A percentile compares a stretch with the other conserved stretches of the same genome.
phyloP scores from a whole-genome alignment of 2,113 vertebrate genomes.

The Catharus minimus region DNA sequence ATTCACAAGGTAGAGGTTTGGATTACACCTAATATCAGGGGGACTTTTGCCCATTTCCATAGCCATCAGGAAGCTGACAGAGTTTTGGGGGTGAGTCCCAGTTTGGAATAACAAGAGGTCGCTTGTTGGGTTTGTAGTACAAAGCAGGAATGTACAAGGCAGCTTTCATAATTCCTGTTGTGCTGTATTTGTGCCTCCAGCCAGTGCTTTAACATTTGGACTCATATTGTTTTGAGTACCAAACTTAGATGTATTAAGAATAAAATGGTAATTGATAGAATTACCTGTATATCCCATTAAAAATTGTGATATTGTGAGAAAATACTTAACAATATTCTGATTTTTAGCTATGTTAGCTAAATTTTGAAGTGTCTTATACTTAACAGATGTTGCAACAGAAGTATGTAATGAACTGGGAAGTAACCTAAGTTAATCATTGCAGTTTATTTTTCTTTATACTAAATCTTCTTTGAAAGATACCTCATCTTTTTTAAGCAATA shows the following conservation, averaged over 20 bases:
- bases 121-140: conserved; percentile 5
- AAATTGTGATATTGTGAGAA: conserved; percentile 18
- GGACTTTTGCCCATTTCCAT: neutral
- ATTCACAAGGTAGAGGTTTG: neutral
- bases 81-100: neutral
- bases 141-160: conserved; percentile 35
- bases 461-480: conserved; percentile 62
- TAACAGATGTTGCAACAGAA: conserved; percentile 28
- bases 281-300: conserved; percentile 18
- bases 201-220: conserved; percentile 60
- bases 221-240: conserved; percentile 59
- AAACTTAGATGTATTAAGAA: conserved; percentile 38
- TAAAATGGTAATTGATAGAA: conserved; percentile 18
- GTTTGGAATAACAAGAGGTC: neutral
- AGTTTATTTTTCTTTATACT: conserved; percentile 52
- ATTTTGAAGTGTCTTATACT: conserved; percentile 13
- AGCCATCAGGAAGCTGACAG: neutral
- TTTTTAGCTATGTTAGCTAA: conserved; percentile 49
- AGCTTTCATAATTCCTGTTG: conserved; percentile 40
- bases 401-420: neutral
- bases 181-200: conserved; percentile 64
- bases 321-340: conserved; percentile 41
- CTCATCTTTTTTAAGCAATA: conserved; percentile 64
- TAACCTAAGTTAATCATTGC: conserved; percentile 45
- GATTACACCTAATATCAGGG: neutral